These are phyloP conservation scores for Sphaerodactylus townsendi DNA, from an alignment of 2,113 vertebrate species.

Conservation along the genomic window DNA sequence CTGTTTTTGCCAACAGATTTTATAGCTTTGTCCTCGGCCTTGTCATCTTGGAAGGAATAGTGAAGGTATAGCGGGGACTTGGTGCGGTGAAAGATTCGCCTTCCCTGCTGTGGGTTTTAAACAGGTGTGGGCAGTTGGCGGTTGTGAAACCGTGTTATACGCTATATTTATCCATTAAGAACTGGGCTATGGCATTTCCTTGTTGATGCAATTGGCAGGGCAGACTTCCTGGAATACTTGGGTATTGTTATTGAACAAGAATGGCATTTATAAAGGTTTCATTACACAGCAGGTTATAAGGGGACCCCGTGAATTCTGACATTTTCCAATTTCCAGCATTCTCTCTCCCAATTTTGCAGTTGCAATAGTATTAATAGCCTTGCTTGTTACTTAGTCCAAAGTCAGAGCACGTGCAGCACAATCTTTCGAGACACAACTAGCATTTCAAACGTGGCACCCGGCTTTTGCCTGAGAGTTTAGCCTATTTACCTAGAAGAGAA, in stretches of 20 bases:
- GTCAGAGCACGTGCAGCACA: not conserved
- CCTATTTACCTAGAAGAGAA: not conserved
- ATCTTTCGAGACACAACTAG: not conserved
- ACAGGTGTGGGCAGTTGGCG: not conserved
- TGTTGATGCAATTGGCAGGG: not conserved
- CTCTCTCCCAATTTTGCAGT: not conserved
- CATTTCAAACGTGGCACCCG: not conserved
- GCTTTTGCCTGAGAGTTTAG: not conserved
- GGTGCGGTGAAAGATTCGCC: not conserved
- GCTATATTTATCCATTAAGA: constrained; percentile 16
- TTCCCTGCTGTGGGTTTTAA: not conserved
- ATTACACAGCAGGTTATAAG: not conserved
- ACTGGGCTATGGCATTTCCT: not conserved
- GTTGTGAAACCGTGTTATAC: not conserved
- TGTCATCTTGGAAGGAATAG: not conserved
- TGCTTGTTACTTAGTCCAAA: not conserved
- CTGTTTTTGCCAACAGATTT: not conserved
- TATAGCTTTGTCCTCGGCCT: not conserved
- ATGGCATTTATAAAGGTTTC: not conserved
- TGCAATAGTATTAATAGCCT: not conserved
- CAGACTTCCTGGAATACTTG: not conserved
- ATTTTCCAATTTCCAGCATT: not conserved
- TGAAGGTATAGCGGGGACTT: not conserved
- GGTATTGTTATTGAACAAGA: not conserved
- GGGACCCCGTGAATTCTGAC: not conserved